Conservation (phyloP, 2,888 invertebrate species). For the Teleogryllus oceanicus region DNA sequence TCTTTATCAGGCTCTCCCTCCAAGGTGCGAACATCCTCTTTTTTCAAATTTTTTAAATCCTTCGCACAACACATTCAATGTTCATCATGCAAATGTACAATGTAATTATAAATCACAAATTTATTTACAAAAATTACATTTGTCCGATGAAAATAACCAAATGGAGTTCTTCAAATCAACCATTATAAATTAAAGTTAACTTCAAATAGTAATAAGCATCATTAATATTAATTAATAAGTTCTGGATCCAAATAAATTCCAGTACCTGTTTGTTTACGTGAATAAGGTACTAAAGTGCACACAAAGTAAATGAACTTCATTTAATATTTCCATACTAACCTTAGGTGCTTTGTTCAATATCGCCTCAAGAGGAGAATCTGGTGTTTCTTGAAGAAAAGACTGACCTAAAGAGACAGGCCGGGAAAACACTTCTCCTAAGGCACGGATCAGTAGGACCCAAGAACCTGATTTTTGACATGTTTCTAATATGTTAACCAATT, state of each 20-base stretch:
- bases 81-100: too few species aligned
- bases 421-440: conserved; percentile 71
- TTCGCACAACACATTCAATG: neutral
- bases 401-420: conserved; percentile 33
- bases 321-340: neutral
- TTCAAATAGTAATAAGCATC: too few species aligned
- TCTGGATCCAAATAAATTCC: too few species aligned
- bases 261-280: too few species aligned
- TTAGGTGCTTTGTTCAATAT: conserved; percentile 55
- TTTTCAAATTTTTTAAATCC: conserved; percentile 57
- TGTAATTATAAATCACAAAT: too few species aligned
- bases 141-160: too few species aligned
- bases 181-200: too few species aligned
- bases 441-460: conserved; percentile 69
- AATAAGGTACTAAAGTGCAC: too few species aligned
- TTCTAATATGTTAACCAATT: conserved; percentile 69
- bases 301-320: too few species aligned
- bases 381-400: conserved; percentile 40
- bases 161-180: too few species aligned
- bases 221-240: too few species aligned
- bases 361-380: conserved; percentile 52
- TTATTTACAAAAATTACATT: too few species aligned
- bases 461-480: conserved; percentile 66
- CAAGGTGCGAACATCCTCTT: conserved; percentile 68
- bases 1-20: conserved; percentile 85